Evolutionary conservation across 37 sponge, comb jelly and placozoan species (phyloP).

Genomic region (Mnemiopsis leidyi): DNA sequence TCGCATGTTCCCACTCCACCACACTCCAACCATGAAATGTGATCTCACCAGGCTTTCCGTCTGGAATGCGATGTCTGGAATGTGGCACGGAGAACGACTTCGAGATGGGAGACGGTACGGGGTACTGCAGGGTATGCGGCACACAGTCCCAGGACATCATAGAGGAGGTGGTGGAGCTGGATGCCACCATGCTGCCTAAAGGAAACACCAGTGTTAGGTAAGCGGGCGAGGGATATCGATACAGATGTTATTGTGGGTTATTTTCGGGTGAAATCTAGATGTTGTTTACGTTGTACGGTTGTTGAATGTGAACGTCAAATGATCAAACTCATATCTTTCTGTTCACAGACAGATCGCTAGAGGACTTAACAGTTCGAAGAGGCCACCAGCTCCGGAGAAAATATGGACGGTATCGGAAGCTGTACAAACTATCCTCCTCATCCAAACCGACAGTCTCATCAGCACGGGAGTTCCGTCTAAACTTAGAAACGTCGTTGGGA

Average conservation of each 20-base stretch:
- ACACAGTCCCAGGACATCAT: conserved; percentile 64
- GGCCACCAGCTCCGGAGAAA: background rate
- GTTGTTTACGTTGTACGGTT: too few relatives aligned
- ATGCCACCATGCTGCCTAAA: background rate
- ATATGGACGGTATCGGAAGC: conserved; percentile 58
- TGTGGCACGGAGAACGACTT: conserved; percentile 38
- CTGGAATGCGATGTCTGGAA: conserved; percentile 40
- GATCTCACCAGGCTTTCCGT: too few relatives aligned
- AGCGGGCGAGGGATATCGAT: too few relatives aligned
- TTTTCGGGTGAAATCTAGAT: too few relatives aligned
- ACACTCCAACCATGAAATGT: too few relatives aligned
- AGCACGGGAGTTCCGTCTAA: background rate
- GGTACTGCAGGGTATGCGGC: conserved; percentile 57
- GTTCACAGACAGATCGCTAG: background rate
- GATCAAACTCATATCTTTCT: too few relatives aligned
- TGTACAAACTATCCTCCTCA: background rate
- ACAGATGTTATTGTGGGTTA: background rate
- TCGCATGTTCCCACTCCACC: too few relatives aligned
- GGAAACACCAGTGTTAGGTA: background rate
- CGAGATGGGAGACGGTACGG: conserved; percentile 48
- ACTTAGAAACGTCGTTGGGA: background rate
- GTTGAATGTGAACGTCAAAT: background rate
- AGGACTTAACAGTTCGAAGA: conserved; percentile 9
- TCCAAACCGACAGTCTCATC: background rate
- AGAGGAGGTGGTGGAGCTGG: conserved; percentile 42